A percentile compares a stretch with the other conserved stretches of the same genome.
Conservation (phyloP, 2,888 invertebrate genomes). For the Temnothorax unifasciatus region DNA sequence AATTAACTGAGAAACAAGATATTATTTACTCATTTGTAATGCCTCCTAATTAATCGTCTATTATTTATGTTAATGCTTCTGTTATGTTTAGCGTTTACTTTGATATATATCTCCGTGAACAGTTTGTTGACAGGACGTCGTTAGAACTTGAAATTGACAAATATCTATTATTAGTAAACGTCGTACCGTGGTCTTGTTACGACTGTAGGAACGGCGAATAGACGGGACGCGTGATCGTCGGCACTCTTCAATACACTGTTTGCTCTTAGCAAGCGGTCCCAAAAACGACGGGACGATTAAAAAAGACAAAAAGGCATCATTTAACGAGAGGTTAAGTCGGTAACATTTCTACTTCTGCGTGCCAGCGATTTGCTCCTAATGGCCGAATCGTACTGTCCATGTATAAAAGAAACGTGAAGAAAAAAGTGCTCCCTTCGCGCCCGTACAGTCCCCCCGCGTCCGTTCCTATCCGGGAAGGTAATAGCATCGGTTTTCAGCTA, state of each 20-base stretch:
- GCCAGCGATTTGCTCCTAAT: slow-evolving; percentile 57
- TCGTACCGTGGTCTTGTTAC: not conserved
- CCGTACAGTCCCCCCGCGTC: not conserved
- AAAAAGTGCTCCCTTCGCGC: slow-evolving; percentile 42
- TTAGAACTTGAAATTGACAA: slow-evolving; percentile 13
- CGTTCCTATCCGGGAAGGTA: slow-evolving; percentile 34
- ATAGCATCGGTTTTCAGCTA: slow-evolving; percentile 58
- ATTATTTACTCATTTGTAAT: not conserved
- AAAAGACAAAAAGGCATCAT: slow-evolving; percentile 50
- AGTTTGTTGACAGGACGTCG: slow-evolving; percentile 8
- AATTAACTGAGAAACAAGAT: not conserved
- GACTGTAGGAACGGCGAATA: not conserved
- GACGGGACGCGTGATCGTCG: slow-evolving; percentile 21
- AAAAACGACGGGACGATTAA: slow-evolving; percentile 50
- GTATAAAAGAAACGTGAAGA: slow-evolving; percentile 58
- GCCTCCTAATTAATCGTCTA: not conserved
- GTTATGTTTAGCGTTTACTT: not conserved
- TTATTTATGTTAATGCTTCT: not conserved
- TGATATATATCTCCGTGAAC: not conserved
- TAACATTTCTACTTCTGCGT: slow-evolving; percentile 59
- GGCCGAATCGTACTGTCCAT: slow-evolving; percentile 43
- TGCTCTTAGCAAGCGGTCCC: slow-evolving; percentile 21
- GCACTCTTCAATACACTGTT: slow-evolving; percentile 16
- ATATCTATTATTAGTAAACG: slow-evolving; percentile 23
- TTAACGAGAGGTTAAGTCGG: slow-evolving; percentile 58